Evolutionary conservation across 1,140 invertebrate species (phyloP).

Genomic region (Drosophila persimilis): DNA sequence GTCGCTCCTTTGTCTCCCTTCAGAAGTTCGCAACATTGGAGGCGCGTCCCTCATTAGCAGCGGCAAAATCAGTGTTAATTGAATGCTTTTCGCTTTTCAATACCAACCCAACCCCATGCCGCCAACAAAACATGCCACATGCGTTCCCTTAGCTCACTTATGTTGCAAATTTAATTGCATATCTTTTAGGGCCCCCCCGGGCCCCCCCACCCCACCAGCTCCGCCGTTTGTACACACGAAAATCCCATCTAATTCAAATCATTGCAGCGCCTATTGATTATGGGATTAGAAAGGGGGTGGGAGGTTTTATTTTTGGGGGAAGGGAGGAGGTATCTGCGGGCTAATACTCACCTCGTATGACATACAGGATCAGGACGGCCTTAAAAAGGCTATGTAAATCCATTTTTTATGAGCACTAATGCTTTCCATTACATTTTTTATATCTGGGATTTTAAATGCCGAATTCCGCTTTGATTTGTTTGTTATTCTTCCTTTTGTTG

Average conservation of each 20-base stretch:
- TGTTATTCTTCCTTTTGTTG: slow-evolving; percentile 52
- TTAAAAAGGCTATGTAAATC: slow-evolving; percentile 83
- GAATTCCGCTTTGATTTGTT: slow-evolving; percentile 66
- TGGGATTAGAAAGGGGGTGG: too few relatives aligned
- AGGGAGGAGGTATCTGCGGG: not conserved
- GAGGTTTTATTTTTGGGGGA: too few relatives aligned
- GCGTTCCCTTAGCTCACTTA: slow-evolving; percentile 21
- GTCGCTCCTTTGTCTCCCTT: slow-evolving; percentile 24
- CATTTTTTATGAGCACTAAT: slow-evolving; percentile 82
- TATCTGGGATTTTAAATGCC: slow-evolving; percentile 69
- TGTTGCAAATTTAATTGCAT: slow-evolving; percentile 48
- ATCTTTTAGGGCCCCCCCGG: slow-evolving; percentile 6
- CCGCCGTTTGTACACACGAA: not conserved
- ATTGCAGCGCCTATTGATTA: slow-evolving; percentile 22
- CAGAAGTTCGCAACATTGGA: slow-evolving; percentile 32
- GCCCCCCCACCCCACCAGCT: not conserved
- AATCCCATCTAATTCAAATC: slow-evolving; percentile 16
- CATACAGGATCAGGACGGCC: slow-evolving; percentile 82
- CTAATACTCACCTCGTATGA: slow-evolving; percentile 76
- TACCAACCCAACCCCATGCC: slow-evolving; percentile 1
- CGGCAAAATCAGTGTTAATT: slow-evolving; percentile 48
- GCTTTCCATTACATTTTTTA: slow-evolving; percentile 83
- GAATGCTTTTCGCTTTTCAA: slow-evolving; percentile 63
- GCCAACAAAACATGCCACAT: not conserved
- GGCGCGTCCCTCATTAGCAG: slow-evolving; percentile 52